Base-by-base conservation (phyloP, 1,140 invertebrate genomes). In the Pachypsylla venusta region DNA sequence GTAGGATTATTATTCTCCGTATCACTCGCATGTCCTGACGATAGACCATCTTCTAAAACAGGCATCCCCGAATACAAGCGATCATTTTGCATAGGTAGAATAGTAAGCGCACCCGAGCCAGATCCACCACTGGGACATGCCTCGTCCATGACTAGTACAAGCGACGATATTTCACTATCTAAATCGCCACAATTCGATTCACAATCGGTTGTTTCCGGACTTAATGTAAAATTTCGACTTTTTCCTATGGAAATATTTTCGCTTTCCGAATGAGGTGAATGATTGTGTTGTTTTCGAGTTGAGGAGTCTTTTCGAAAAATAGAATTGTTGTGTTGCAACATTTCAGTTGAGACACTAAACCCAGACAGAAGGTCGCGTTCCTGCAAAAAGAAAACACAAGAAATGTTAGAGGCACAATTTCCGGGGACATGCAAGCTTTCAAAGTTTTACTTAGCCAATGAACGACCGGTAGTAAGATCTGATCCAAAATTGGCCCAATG, bases 141-240 rank as follows among this genome's bases (percentile, higher is more conserved):
- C 66, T 80, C 82, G 63, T 83, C 81, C 79, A 83, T 81, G n/a
- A 48, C 30, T 68, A 82, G 73, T n/a, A 82, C 81, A 60, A 85
- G 74, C 20, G 83, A 85, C 1, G 59, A 61, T 54, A 84, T 78
- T 65, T 85, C 81, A 67, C 87, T 90, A 66, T 91, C 88, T 54
- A 91, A 75, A 68, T 92, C 89, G 13, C 82, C 81, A 66, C 81
- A 84, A 67, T 89, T 88, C 64, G 87, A 91, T 70, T 93, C 91
- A 71, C 89, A 93, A 67, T 95, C 92, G n/a, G 91, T 96, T 53
- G 89, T 91, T 74, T 95, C 92, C 1, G 92, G 90, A 24, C 90
- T 95, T 4, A 94, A 75, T 0, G 89, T 92, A 68, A 94, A 93
- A 71, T 86, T 85, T 24, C 83, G 74, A 63, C 79, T 81, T 59